A percentile compares a stretch with the other conserved stretches of the same genome.
phyloP scores from a whole-genome alignment of 2,113 vertebrate genomes.

The Corythornis madagascariensis region DNA sequence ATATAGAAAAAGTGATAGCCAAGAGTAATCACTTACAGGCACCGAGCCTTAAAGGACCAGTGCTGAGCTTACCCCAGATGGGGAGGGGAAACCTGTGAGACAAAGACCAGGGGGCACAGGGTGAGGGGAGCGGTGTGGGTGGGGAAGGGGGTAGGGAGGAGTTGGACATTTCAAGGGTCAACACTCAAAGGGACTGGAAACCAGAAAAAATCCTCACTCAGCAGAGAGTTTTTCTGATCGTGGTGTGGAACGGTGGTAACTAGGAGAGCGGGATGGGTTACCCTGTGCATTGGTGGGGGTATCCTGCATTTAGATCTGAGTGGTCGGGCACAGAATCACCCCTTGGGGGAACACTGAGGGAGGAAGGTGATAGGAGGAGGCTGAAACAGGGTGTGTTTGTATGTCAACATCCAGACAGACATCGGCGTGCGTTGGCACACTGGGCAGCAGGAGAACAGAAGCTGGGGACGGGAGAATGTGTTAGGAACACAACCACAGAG shows the following conservation, averaged over 20 bases:
- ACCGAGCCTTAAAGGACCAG: conserved; percentile 62
- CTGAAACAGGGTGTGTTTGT: background rate
- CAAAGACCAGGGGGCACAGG: background rate
- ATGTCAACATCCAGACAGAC: background rate
- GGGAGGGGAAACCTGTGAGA: background rate
- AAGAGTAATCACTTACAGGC: conserved; percentile 68
- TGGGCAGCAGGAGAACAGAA: background rate
- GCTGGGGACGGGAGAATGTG: background rate
- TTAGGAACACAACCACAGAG: background rate
- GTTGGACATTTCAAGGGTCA: conserved; percentile 44
- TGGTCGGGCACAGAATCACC: background rate
- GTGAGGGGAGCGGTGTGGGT: background rate
- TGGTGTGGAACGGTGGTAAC: background rate
- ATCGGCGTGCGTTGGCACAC: fast-evolving
- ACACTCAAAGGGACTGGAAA: conserved; percentile 6
- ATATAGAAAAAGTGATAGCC: conserved; percentile 69
- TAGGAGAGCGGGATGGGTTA: background rate
- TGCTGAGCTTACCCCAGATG: background rate
- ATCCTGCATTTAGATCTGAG: background rate
- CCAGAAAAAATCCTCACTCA: background rate
- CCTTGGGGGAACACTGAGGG: background rate
- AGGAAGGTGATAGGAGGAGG: background rate
- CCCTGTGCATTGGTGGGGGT: background rate
- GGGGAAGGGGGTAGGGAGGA: background rate
- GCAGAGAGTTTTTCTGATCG: conserved; percentile 23